phyloP scores from a whole-genome alignment of 1,140 invertebrate genomes.

The Lepidurus arcticus region DNA sequence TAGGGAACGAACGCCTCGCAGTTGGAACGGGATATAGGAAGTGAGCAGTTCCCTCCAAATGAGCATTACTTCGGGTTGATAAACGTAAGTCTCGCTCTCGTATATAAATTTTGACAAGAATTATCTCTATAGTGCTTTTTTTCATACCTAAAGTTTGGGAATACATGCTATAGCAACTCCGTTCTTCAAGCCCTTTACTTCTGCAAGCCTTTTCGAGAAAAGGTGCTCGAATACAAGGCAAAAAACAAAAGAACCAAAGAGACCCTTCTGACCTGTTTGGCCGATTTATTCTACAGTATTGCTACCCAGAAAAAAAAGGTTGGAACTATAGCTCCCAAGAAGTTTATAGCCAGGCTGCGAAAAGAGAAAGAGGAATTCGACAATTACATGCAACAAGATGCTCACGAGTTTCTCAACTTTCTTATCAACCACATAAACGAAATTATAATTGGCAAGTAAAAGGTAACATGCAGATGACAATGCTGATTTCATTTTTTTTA shows the following conservation, averaged over 20 bases:
- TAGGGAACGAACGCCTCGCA: conserved; percentile 97
- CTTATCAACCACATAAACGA: conserved; percentile 94
- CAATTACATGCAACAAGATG: conserved; percentile 99
- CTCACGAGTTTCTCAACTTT: conserved; percentile 99
- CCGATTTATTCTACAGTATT: conserved; percentile 97
- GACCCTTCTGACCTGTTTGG: conserved; percentile 92
- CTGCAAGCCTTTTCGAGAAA: conserved; percentile 97
- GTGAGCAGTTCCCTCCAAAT: conserved; percentile 93
- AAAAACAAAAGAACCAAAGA: conserved; percentile 97
- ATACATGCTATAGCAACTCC: conserved; percentile 99
- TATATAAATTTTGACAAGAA: conserved; percentile 25
- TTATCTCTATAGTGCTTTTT: conserved; percentile 21
- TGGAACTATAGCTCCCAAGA: conserved; percentile 98
- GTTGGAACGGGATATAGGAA: conserved; percentile 94
- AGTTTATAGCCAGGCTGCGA: conserved; percentile 94
- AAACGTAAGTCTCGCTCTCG: conserved; percentile 80
- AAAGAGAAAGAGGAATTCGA: conserved; percentile 99
- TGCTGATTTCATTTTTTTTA: conserved; percentile 33
- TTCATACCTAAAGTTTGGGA: conserved; percentile 83
- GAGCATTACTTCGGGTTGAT: conserved; percentile 98
- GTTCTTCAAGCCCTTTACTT: conserved; percentile 99
- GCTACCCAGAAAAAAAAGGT: conserved; percentile 99
- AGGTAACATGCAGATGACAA: background rate
- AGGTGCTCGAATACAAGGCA: conserved; percentile 96
- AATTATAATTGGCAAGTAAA: conserved; percentile 73